These are phyloP conservation scores for Micromys minutus DNA, from an alignment of 2,113 vertebrate species.

Conservation along the genomic window DNA sequence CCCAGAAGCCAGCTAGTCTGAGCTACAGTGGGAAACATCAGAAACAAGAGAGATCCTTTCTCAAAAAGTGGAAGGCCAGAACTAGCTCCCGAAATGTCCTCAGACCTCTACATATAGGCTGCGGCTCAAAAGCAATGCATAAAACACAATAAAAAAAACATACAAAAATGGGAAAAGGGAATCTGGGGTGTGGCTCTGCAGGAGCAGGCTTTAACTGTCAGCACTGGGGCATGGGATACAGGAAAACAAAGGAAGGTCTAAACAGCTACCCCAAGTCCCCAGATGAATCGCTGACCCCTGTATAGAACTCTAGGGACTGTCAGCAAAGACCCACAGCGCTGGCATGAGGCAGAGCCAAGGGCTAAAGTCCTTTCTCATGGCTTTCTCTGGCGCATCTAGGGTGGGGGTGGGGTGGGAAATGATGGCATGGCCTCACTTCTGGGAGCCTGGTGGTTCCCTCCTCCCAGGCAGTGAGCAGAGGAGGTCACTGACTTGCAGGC, in stretches of 20 bases:
- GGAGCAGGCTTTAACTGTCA: background rate
- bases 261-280: background rate
- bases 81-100: background rate
- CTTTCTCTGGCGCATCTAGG: background rate
- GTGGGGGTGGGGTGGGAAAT: background rate
- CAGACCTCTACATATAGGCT: background rate
- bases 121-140: background rate
- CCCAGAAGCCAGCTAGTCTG: background rate
- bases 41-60: background rate
- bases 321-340: background rate
- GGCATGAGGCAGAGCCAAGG: background rate
- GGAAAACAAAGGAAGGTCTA: background rate
- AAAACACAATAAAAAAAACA: background rate
- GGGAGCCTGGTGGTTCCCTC: background rate
- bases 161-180: background rate
- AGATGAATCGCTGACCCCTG: background rate
- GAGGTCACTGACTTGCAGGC: background rate
- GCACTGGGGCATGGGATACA: background rate
- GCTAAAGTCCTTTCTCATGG: background rate
- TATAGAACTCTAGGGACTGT: background rate
- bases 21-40: background rate
- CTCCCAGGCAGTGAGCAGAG: background rate
- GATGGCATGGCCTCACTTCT: background rate
- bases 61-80: background rate
- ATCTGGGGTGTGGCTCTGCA: background rate